Conservation (phyloP, 2,888 invertebrate species). For the Hybos culiciformis region DNA sequence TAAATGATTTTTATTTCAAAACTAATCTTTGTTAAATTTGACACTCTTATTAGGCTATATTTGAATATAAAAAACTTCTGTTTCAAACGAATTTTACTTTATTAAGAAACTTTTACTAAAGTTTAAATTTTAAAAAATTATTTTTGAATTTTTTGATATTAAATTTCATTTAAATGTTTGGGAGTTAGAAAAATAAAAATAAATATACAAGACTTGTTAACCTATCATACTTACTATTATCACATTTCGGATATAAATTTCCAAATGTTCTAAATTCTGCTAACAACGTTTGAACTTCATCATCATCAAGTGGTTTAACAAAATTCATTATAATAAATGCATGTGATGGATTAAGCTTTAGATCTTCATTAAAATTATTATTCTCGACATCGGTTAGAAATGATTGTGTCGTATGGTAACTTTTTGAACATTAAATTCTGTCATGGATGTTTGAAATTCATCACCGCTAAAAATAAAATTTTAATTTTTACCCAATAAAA, state of each 20-base stretch:
- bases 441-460: slow-evolving; percentile 88
- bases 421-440: slow-evolving; percentile 94
- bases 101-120: no score
- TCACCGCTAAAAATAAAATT: slow-evolving; percentile 69
- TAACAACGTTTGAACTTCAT: slow-evolving; percentile 54
- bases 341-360: slow-evolving; percentile 46
- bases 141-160: no score
- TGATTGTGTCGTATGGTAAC: slow-evolving; percentile 56
- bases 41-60: no score
- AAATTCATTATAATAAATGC: slow-evolving; percentile 61
- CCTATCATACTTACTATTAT: slow-evolving; percentile 28
- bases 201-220: no score
- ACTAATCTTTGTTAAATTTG: no score
- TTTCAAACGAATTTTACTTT: no score
- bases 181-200: no score
- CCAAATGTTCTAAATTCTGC: slow-evolving; percentile 83
- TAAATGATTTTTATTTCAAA: no score
- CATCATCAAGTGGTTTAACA: slow-evolving; percentile 47
- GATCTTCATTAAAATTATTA: slow-evolving; percentile 18
- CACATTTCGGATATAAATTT: slow-evolving; percentile 42
- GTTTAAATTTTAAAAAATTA: no score
- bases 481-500: no score
- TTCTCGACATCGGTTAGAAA: slow-evolving; percentile 12
- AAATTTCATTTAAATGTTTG: no score
- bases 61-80: no score